These are phyloP conservation scores for Oreochromis aureus DNA, from an alignment of 2,113 vertebrate genomes.

Conservation along the genomic window DNA sequence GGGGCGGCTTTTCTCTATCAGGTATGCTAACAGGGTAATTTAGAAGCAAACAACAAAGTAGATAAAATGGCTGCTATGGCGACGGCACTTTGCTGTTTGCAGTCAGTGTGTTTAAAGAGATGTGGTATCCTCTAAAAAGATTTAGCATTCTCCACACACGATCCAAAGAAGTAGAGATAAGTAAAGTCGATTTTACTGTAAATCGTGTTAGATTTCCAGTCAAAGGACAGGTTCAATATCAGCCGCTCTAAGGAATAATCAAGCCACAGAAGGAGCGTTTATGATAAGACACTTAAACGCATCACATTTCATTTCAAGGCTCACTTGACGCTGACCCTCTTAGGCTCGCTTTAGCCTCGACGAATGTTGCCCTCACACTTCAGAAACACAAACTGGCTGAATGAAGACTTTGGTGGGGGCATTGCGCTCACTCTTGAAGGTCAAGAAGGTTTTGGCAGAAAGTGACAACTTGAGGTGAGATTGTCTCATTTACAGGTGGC, in stretches of 20 bases:
- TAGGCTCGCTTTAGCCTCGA: not conserved
- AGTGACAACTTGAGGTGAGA: not conserved
- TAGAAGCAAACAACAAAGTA: constrained; percentile 29
- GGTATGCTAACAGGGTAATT: constrained; percentile 16
- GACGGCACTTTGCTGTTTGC: not conserved
- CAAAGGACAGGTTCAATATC: constrained; percentile 14
- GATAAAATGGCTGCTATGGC: constrained; percentile 6
- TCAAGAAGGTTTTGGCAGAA: constrained; percentile 9
- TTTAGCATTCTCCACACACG: not conserved
- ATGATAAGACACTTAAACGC: constrained; percentile 45
- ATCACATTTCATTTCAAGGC: not conserved
- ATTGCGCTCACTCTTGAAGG: not conserved
- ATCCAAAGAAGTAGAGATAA: not conserved
- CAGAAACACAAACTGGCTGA: not conserved
- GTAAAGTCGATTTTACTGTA: constrained; percentile 6
- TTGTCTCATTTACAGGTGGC: not conserved
- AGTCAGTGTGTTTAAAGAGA: not conserved
- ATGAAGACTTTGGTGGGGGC: constrained; percentile 1
- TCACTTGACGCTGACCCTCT: constrained; percentile 1
- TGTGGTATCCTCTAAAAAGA: not conserved
- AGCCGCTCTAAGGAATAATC: not conserved
- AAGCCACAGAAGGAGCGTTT: constrained; percentile 43
- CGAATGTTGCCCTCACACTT: constrained; percentile 8
- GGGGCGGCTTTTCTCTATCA: constrained; percentile 28
- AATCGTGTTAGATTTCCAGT: not conserved